Evolutionary conservation across 1,140 invertebrate genomes (phyloP).

Genomic region (Nebria ingens): DNA sequence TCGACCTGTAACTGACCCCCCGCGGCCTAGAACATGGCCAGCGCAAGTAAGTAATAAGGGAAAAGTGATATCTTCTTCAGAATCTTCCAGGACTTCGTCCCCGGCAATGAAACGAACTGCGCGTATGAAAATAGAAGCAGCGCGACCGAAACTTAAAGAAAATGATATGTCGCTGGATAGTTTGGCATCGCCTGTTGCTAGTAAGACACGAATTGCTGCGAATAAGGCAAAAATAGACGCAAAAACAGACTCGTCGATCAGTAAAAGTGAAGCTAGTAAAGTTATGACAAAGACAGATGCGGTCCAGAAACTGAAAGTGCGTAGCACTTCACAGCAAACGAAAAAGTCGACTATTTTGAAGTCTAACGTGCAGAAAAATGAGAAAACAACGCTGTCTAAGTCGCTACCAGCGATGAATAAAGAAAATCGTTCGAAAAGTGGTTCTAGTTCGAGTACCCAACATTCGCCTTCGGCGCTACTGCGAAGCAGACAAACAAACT

Average conservation of each 20-base stretch:
- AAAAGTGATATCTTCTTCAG: constrained; percentile 44
- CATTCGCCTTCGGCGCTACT: constrained; percentile 15
- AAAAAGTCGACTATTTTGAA: background rate
- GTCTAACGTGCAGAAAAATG: constrained; percentile 7
- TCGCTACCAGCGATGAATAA: constrained; percentile 16
- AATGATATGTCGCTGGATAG: constrained; percentile 42
- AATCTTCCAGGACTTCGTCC: constrained; percentile 54
- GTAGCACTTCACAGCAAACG: background rate
- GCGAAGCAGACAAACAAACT: constrained; percentile 17
- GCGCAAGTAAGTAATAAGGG: constrained; percentile 32
- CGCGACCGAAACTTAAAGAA: constrained; percentile 32
- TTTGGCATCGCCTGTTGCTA: constrained; percentile 33
- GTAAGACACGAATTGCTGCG: constrained; percentile 33
- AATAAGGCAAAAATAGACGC: constrained; percentile 35
- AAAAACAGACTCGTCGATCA: constrained; percentile 40
- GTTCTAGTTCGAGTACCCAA: background rate
- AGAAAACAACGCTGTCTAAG: constrained; percentile 9
- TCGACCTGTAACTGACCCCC: constrained; percentile 37
- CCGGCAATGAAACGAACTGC: constrained; percentile 47
- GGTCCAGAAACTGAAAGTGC: constrained; percentile 19
- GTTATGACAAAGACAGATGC: constrained; percentile 36
- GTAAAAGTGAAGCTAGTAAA: constrained; percentile 33
- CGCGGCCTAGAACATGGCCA: constrained; percentile 29
- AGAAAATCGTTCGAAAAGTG: constrained; percentile 7
- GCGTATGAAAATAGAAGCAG: constrained; percentile 30